Conservation (phyloP, 1,140 invertebrate species). For the Pseudomyrmex pallidus region DNA sequence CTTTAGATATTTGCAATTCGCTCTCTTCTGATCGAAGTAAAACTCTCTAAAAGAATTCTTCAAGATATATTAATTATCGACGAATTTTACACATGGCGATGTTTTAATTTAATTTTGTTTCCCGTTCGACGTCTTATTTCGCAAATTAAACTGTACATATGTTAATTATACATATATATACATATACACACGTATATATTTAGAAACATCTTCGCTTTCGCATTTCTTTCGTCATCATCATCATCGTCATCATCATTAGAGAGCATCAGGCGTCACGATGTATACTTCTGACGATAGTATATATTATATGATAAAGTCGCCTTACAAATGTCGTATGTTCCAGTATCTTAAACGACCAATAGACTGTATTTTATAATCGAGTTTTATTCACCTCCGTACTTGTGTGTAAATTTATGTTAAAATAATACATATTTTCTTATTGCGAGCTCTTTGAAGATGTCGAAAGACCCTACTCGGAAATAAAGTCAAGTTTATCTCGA, state of each 20-base stretch:
- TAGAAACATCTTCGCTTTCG: background rate
- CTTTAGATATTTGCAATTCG: conserved; percentile 43
- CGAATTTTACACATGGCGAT: background rate
- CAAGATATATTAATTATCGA: conserved; percentile 23
- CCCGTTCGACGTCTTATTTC: conserved; percentile 22
- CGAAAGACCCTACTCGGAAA: conserved; percentile 3
- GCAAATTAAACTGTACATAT: conserved; percentile 44
- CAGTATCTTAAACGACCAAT: background rate
- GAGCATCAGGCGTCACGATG: conserved; percentile 33
- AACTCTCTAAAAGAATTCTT: background rate
- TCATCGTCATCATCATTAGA: conserved; percentile 10
- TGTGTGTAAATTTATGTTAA: too few relatives aligned
- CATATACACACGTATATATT: conserved; percentile 18
- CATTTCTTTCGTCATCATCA: conserved; percentile 21
- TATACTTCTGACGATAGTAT: conserved; percentile 50
- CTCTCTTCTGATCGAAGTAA: conserved; percentile 3
- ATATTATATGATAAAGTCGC: conserved; percentile 31
- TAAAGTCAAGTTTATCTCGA: conserved; percentile 30
- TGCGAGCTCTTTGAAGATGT: background rate
- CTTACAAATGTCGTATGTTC: background rate
- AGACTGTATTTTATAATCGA: too few relatives aligned
- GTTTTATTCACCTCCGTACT: conserved; percentile 16
- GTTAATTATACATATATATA: background rate
- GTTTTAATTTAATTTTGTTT: conserved; percentile 29
- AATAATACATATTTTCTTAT: background rate